phyloP scores from a whole-genome alignment of 2,113 vertebrate species.

The Chaenocephalus aceratus region DNA sequence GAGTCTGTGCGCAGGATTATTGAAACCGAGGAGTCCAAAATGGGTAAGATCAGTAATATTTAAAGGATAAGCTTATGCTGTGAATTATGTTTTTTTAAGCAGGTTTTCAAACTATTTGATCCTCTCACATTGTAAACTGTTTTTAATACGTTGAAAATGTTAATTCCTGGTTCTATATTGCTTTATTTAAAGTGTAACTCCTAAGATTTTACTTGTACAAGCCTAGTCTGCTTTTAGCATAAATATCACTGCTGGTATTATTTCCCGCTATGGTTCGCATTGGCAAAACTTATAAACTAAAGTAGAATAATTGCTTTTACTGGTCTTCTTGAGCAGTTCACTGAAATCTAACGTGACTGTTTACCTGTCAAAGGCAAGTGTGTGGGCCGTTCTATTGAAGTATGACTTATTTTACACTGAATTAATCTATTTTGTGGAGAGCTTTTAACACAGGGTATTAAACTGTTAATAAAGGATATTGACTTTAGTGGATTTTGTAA shows the following conservation, averaged over 20 bases:
- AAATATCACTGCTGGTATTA: neutral
- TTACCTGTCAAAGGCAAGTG: neutral
- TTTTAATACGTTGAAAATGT: neutral
- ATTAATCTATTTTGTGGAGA: neutral
- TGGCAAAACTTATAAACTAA: neutral
- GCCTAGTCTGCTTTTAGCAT: neutral
- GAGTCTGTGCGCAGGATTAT: constrained; percentile 97
- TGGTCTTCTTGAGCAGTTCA: constrained; percentile 5
- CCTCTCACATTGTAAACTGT: neutral
- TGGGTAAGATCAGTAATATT: constrained; percentile 87
- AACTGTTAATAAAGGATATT: constrained; percentile 1
- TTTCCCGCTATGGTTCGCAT: neutral
- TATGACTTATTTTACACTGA: constrained; percentile 5
- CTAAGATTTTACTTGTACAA: neutral
- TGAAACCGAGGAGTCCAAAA: constrained; percentile 93
- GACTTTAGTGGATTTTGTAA: constrained; percentile 37
- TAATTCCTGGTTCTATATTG: neutral
- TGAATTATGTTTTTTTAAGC: constrained; percentile 46
- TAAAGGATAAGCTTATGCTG: constrained; percentile 7
- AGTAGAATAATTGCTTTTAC: neutral
- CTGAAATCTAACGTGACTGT: neutral
- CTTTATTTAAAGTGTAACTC: neutral
- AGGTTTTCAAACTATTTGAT: neutral
- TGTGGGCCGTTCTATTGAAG: neutral
- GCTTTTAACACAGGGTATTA: constrained; percentile 20